Base-by-base conservation (phyloP, 92 coral and sea anemone species). In the Diadumene lineata region DNA sequence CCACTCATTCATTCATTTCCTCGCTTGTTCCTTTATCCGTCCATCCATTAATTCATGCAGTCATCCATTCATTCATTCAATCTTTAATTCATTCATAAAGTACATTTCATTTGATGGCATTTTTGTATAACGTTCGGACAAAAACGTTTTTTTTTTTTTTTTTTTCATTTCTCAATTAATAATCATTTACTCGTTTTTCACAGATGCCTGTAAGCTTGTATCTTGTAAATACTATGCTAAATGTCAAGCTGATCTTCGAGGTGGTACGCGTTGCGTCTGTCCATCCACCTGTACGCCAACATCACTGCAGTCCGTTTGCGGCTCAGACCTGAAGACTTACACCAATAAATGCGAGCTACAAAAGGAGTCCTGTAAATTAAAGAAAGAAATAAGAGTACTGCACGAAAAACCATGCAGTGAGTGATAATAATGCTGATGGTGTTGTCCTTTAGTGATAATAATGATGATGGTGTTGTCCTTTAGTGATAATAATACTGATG, bases 211-310 rank as follows among this genome's bases (percentile, higher is more conserved):
- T 60, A 83, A 79, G 60, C 66, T 84, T 18, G 85, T 85, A 51
- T 66, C 81, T 0, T 96, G 99, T 70, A 48, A 64, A 25, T 66
- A 75, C 65, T 84, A 96, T 73, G 87, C 85, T 21, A 86, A 79
- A 62, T 96, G 99, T 58, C 80, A 76, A 56, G 85, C 73, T 27
- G 46, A 34, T 11, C 51, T 73, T 1, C 90, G 84, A 34, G 91
- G 93, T 17, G 82, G 86, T 21, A 82, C 99, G 11, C 77, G 56
- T 28, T 96, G 99, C 71, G 82, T 78, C 38, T 96, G 99, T 79
- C 85, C 88, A 50, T 53, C 78, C 21, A 78, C 79, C 11, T 96
- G 99, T 79, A 87, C 89, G 24, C 24, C 38, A 62, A 53, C 62
- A 53, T 56, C 26, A 0, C 84, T n/a, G n/a, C n/a, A 79, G 44